These are phyloP conservation scores for Melinaea menophilus DNA, from an alignment of 2,888 invertebrate species.

Conservation along the genomic window DNA sequence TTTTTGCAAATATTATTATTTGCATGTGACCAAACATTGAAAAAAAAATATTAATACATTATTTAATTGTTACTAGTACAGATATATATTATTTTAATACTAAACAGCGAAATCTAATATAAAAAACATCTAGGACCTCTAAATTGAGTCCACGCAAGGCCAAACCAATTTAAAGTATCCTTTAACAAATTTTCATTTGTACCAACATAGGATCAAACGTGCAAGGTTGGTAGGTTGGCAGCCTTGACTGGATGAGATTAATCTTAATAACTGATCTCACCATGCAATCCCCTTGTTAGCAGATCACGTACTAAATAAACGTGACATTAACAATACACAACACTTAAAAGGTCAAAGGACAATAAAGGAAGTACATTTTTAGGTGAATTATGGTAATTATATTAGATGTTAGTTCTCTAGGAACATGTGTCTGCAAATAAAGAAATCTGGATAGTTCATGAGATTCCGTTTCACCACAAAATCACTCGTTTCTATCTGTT, in stretches of 20 bases:
- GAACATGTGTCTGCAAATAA: no score
- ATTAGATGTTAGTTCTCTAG: not conserved
- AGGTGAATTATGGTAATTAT: not conserved
- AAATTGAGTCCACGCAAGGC: no score
- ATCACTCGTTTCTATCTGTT: not conserved
- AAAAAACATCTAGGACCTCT: no score
- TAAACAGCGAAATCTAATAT: no score
- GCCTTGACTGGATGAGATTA: constrained; percentile 19
- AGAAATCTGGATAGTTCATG: no score
- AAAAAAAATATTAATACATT: no score
- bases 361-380: not conserved
- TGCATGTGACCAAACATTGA: no score
- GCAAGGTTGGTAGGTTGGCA: constrained; percentile 14
- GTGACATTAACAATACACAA: not conserved
- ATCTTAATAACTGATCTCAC: constrained; percentile 26
- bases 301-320: not conserved
- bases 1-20: no score
- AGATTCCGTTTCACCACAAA: no score
- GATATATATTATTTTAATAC: no score
- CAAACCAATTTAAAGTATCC: no score
- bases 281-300: constrained; percentile 16
- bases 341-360: not conserved
- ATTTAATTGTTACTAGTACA: no score
- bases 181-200: not conserved
- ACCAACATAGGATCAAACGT: constrained; percentile 9